Evolutionary conservation across 2,797 vertebrate species (phyloP).

Genomic region (Leptodactylus fallax): DNA sequence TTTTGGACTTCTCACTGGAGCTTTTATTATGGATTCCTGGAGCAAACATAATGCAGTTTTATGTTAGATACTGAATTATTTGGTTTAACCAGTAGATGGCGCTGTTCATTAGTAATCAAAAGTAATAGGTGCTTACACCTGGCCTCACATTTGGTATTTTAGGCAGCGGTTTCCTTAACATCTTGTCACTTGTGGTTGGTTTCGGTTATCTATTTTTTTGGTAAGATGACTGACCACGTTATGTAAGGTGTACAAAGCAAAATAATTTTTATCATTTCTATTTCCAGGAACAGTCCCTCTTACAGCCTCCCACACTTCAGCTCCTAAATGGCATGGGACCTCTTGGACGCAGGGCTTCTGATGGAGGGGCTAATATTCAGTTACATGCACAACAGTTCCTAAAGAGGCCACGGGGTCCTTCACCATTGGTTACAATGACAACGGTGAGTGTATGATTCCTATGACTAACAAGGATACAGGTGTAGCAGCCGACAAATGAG

Average conservation of each 20-base stretch:
- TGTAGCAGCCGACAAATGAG: too few relatives aligned
- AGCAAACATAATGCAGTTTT: neutral
- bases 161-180: too few relatives aligned
- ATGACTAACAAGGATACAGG: neutral
- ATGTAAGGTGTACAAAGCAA: too few relatives aligned
- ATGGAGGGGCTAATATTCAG: conserved; percentile 97
- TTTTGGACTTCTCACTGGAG: too few relatives aligned
- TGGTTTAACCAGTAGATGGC: neutral
- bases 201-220: too few relatives aligned
- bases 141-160: too few relatives aligned
- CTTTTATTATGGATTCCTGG: neutral
- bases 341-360: conserved; percentile 92
- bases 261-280: neutral
- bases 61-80: neutral
- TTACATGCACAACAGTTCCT: conserved; percentile 94
- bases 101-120: too few relatives aligned
- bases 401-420: conserved; percentile 94
- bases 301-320: conserved; percentile 96
- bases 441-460: conserved; percentile 81
- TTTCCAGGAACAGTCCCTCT: conserved; percentile 91
- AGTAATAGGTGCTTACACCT: neutral
- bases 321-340: conserved; percentile 97
- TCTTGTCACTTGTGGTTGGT: too few relatives aligned
- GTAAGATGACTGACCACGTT: too few relatives aligned
- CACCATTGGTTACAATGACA: conserved; percentile 91